phyloP scores from a whole-genome alignment of 2,797 vertebrate species.

The Euphonia xanthogaster region DNA sequence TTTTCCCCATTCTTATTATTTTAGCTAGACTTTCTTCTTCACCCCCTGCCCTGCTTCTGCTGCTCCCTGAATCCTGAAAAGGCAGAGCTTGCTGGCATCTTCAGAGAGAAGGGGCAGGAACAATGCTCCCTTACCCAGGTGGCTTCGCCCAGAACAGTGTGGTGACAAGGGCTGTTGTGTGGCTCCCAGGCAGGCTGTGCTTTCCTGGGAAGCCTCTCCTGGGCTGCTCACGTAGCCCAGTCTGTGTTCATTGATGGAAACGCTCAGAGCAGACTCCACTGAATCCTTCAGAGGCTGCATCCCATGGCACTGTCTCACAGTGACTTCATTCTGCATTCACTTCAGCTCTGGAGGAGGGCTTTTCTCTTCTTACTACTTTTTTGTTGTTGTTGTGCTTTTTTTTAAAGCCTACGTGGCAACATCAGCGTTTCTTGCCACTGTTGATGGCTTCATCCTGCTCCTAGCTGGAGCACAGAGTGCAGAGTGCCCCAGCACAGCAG shows the following conservation, averaged over 20 bases:
- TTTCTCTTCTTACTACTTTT: not conserved
- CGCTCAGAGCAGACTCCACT: not conserved
- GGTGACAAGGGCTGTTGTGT: not conserved
- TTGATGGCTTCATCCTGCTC: not conserved
- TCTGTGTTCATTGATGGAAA: not conserved
- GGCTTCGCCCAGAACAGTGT: not conserved
- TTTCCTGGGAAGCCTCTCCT: not conserved
- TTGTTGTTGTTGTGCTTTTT: not conserved
- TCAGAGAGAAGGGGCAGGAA: not conserved
- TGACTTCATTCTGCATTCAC: slow-evolving; percentile 38
- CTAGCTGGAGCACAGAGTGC: not conserved
- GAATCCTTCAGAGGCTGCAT: not conserved
- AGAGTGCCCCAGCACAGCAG: not conserved
- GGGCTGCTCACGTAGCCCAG: not conserved
- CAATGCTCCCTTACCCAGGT: not conserved
- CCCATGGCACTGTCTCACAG: not conserved
- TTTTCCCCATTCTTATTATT: not conserved
- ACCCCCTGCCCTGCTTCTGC: not conserved
- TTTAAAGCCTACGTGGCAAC: not conserved
- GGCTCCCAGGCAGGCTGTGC: not conserved
- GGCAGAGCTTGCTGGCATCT: not conserved
- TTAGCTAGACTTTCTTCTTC: not conserved
- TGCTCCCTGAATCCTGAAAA: not conserved
- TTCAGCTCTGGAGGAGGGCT: not conserved
- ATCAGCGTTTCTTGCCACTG: not conserved